Percentiles rank a stretch among this genome's conserved stretches.
These are phyloP conservation scores for Megaceryle torquata DNA, from an alignment of 2,113 vertebrate species.

Conservation along the genomic window DNA sequence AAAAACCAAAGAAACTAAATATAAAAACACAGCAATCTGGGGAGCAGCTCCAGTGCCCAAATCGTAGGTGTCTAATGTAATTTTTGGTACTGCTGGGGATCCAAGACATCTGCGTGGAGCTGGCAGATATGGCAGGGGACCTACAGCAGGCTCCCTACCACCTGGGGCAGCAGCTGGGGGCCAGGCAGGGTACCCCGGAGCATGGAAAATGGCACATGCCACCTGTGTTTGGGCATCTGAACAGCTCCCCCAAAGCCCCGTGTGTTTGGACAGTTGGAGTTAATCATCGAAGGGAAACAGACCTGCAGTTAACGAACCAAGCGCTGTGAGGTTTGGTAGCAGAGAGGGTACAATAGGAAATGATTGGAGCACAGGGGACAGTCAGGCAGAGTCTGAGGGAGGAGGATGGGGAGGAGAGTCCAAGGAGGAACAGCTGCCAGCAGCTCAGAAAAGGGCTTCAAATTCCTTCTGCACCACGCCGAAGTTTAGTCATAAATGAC, in stretches of 20 bases:
- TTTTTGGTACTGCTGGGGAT: background rate
- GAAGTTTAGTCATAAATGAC: constrained; percentile 7
- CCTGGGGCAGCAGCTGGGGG: background rate
- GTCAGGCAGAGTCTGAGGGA: background rate
- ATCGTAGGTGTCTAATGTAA: background rate
- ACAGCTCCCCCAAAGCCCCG: background rate
- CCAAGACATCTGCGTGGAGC: background rate
- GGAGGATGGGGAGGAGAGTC: background rate
- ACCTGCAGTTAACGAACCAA: background rate
- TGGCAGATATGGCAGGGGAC: background rate
- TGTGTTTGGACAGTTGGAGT: constrained; percentile 61
- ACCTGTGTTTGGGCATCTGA: background rate
- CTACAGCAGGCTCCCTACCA: background rate
- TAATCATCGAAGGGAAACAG: background rate
- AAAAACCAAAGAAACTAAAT: constrained; percentile 2
- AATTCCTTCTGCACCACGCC: background rate
- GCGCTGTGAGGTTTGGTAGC: background rate
- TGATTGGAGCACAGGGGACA: background rate
- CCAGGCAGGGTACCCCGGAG: background rate
- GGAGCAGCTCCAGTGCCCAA: background rate
- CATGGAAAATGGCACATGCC: background rate
- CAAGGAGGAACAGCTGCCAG: background rate
- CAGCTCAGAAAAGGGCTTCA: background rate
- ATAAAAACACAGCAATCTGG: background rate
- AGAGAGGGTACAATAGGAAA: background rate